These are phyloP conservation scores for Anguilla pacifica DNA, from an alignment of 2,797 vertebrate species.

Conservation along the genomic window DNA sequence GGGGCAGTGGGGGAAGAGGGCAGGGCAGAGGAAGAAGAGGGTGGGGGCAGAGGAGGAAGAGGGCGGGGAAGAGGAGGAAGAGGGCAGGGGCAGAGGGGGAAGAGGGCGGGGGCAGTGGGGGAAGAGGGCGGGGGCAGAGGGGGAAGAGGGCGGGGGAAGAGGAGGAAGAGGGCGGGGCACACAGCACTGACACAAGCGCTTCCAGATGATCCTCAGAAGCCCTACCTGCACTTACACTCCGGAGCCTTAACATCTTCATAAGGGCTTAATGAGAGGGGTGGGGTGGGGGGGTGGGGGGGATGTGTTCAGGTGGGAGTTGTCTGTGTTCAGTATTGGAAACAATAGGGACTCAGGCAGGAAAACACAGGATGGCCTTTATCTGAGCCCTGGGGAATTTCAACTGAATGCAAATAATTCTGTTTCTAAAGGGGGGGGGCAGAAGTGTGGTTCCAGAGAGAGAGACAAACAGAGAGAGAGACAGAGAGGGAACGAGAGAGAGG, in stretches of 20 bases:
- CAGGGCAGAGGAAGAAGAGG: background rate
- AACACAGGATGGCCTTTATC: background rate
- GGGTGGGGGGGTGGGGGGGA: no score
- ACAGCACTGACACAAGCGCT: background rate
- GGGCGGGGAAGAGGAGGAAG: no score
- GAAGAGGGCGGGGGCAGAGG: no score
- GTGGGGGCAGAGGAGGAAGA: background rate
- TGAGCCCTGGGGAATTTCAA: background rate
- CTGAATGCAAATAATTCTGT: background rate
- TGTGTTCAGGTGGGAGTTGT: no score
- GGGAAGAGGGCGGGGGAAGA: background rate
- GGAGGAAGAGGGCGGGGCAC: background rate
- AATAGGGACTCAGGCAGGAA: background rate
- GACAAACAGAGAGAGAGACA: background rate
- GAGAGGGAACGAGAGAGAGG: background rate
- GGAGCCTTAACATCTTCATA: background rate
- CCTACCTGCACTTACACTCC: background rate
- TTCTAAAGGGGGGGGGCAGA: background rate
- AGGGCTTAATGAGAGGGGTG: no score
- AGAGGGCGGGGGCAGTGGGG: background rate
- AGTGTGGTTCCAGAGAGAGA: background rate
- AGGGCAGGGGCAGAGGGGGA: no score
- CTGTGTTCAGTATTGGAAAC: background rate
- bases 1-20: background rate
- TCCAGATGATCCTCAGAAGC: background rate